A percentile compares a stretch with the other conserved stretches of the same genome.
phyloP scores from a whole-genome alignment of 37 sponge, comb jelly and placozoan species.

The Diacarnus erythraeanus region DNA sequence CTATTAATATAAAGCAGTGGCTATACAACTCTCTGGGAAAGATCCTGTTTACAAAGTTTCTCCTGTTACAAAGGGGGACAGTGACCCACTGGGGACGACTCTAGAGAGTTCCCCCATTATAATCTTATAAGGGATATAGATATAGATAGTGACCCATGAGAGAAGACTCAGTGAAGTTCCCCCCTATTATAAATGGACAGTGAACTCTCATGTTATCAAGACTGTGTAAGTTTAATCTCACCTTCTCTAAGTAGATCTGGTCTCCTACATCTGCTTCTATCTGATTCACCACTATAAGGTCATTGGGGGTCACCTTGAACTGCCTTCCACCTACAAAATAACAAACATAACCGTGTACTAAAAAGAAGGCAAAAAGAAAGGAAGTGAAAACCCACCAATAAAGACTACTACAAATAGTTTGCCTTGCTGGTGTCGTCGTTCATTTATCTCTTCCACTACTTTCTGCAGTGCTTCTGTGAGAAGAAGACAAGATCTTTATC shows the following conservation, averaged over 20 bases:
- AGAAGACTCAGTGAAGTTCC: too few relatives aligned
- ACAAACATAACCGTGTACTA: neutral
- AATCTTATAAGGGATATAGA: too few relatives aligned
- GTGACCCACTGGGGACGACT: too few relatives aligned
- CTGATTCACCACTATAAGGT: slow-evolving; percentile 69
- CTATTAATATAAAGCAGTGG: too few relatives aligned
- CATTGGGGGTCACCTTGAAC: slow-evolving; percentile 80
- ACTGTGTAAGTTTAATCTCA: neutral
- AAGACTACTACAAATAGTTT: slow-evolving; percentile 79
- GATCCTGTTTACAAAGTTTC: too few relatives aligned
- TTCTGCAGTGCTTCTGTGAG: neutral
- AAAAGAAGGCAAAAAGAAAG: neutral
- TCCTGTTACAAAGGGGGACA: too few relatives aligned
- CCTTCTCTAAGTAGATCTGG: slow-evolving; percentile 74
- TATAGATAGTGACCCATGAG: too few relatives aligned
- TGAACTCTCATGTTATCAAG: neutral
- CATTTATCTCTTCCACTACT: neutral
- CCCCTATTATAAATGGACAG: too few relatives aligned
- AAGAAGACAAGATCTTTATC: neutral
- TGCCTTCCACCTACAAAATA: slow-evolving; percentile 73
- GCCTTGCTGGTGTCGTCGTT: slow-evolving; percentile 3
- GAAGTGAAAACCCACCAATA: slow-evolving; percentile 52
- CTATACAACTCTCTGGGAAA: too few relatives aligned
- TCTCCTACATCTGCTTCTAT: slow-evolving; percentile 74
- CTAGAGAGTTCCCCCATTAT: too few relatives aligned